These are phyloP conservation scores for Spatulosminthurus flaviceps DNA, from an alignment of 2,888 invertebrate species.

Conservation along the genomic window DNA sequence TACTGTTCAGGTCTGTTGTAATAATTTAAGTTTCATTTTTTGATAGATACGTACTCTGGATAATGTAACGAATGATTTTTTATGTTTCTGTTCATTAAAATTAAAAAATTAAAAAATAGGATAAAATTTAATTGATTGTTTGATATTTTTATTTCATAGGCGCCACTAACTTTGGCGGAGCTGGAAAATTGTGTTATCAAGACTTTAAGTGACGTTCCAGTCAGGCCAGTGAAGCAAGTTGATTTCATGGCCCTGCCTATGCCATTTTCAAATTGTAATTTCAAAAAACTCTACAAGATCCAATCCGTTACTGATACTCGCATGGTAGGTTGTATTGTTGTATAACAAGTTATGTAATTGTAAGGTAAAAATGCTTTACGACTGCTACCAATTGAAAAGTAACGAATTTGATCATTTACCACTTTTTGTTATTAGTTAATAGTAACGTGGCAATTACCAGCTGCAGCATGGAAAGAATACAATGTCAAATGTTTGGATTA, in stretches of 20 bases:
- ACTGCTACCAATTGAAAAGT: no score
- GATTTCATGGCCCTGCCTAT: neutral
- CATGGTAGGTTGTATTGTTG: neutral
- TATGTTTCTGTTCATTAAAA: no score
- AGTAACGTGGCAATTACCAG: constrained; percentile 37
- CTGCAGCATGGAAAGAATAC: constrained; percentile 29
- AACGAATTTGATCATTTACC: no score
- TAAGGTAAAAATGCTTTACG: neutral
- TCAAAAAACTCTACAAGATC: constrained; percentile 29
- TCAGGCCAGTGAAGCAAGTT: neutral
- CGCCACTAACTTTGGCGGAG: constrained; percentile 3
- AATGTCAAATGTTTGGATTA: constrained; percentile 32
- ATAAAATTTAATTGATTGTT: no score
- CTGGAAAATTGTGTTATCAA: no score
- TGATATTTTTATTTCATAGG: constrained; percentile 6
- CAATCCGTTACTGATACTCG: neutral
- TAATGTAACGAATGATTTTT: no score
- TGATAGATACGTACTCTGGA: no score
- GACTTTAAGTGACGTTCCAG: constrained; percentile 15
- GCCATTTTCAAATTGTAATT: constrained; percentile 39
- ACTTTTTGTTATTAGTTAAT: constrained; percentile 6
- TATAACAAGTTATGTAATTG: neutral
- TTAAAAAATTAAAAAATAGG: no score
- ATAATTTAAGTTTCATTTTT: no score
- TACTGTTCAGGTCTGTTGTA: constrained; percentile 25